Evolutionary conservation across 2,797 vertebrate genomes (phyloP), one percentile per base, ranked within the genome.

Genomic region (Tenualosa ilisha): DNA sequence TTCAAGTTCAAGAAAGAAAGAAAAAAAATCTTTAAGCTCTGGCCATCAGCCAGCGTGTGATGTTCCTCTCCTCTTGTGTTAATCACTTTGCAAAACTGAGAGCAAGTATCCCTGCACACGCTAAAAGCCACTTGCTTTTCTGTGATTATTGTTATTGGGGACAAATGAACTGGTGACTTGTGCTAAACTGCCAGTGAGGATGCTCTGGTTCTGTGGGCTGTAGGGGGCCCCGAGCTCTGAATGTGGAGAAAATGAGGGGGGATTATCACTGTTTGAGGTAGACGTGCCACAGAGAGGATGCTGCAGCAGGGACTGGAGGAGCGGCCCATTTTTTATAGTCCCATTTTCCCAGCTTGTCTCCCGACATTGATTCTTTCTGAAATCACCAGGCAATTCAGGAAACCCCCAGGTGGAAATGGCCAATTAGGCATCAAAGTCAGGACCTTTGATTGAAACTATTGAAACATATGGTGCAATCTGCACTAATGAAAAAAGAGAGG

Each of bases 341-440:
- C 72, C 17, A 79, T 79, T 79, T 79, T 79, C 72, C 72, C 72
- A 79, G 72, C 72, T 79, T 79, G 72, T 46, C 68, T 17, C 20
- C 68, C 40, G 68, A 75, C 37, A 75, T 75, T 7, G 68, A 75
- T 75, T 75, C 31, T 40, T 75, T 75, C 68, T 75, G 68, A 75
- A 75, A 75, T 75, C 72, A 79, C 37, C 72, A 79, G 72, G 72
- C 72, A 79, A 79, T 79, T 46, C 15, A 46, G 72, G 37, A 79
- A 79, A 40, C 26, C 26, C 65, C 26, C 65, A 72, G 65, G 65
- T 72, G 65, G 65, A 72, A 40, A 40, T 17, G 65, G 65, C 65
- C 65, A 72, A 79, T 79, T 79, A 79, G 72, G 72, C 72, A 79
- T 79, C 72, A 79, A 79, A 79, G 72, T 46, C 72, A 79, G 72